Percentiles rank a stretch among this genome's conserved stretches.
Evolutionary conservation across 1,140 invertebrate species (phyloP).

Genomic region (Reticulitermes speratus): DNA sequence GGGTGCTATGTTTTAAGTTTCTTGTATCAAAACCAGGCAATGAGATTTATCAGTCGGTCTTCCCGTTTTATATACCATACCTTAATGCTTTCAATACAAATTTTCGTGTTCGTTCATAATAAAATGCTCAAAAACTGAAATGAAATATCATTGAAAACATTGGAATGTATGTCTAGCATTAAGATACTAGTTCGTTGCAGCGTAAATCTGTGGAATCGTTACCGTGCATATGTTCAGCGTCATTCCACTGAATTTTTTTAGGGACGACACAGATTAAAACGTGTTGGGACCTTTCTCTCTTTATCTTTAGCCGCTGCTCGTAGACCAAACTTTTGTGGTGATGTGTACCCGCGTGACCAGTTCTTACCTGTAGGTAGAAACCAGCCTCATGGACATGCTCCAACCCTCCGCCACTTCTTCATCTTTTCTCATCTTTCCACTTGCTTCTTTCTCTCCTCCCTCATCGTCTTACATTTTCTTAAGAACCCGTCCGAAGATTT

Average conservation of each 20-base stretch:
- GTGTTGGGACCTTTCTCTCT: neutral
- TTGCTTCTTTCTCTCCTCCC: neutral
- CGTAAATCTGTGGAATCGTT: too few relatives aligned
- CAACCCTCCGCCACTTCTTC: neutral
- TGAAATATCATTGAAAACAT: too few relatives aligned
- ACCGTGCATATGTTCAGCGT: neutral
- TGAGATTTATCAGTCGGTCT: too few relatives aligned
- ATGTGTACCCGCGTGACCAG: neutral
- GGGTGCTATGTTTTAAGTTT: too few relatives aligned
- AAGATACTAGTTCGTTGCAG: too few relatives aligned
- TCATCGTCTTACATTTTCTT: neutral
- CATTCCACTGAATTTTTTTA: neutral
- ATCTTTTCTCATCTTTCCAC: neutral
- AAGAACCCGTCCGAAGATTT: neutral
- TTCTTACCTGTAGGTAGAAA: constrained; percentile 8
- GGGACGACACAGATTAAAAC: neutral
- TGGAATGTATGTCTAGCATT: too few relatives aligned
- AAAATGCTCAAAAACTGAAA: too few relatives aligned
- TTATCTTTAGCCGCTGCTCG: neutral
- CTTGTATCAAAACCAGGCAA: too few relatives aligned
- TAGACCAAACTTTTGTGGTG: neutral
- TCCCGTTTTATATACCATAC: too few relatives aligned
- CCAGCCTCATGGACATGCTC: neutral
- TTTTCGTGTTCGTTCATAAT: too few relatives aligned
- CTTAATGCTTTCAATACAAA: too few relatives aligned